These are phyloP conservation scores for Meteorus colon DNA, from an alignment of 2,888 invertebrate genomes.

Conservation along the genomic window DNA sequence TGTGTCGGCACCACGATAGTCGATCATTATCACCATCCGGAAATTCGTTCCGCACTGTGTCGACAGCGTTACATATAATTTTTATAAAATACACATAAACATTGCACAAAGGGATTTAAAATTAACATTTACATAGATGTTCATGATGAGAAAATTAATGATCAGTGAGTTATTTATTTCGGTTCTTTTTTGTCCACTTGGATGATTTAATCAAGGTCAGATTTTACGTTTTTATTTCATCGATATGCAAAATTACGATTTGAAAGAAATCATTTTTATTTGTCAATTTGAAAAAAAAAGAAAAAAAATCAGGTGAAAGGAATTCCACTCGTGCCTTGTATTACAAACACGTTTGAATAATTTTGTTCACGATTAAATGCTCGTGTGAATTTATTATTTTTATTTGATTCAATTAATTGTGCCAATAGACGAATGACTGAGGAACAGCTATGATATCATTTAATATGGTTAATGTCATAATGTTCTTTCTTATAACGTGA, in stretches of 20 bases:
- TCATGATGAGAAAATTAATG: slow-evolving; percentile 1
- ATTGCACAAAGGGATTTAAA: not conserved
- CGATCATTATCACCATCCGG: slow-evolving; percentile 34
- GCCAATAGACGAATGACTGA: slow-evolving; percentile 22
- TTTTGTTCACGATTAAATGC: slow-evolving; percentile 1
- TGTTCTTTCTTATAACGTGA: slow-evolving; percentile 21
- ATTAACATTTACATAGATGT: not conserved
- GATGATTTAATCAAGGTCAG: not conserved
- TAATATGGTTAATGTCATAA: not conserved
- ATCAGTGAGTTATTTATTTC: not conserved
- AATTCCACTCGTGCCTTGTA: slow-evolving; percentile 30
- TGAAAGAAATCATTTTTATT: not conserved
- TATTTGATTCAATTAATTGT: slow-evolving; percentile 22
- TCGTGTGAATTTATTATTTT: slow-evolving; percentile 16
- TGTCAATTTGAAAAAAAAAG: not conserved
- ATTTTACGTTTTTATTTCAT: not conserved
- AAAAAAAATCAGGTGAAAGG: not conserved
- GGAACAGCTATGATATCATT: not conserved
- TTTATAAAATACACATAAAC: not conserved
- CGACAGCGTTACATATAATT: slow-evolving; percentile 33
- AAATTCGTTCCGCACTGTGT: slow-evolving; percentile 36
- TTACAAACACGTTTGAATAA: slow-evolving; percentile 32
- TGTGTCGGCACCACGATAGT: slow-evolving; percentile 26
- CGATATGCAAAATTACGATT: not conserved
- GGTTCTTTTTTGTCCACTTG: not conserved